Evolutionary conservation across 1,140 invertebrate species (phyloP).

Genomic region (Neodiprion lecontei): DNA sequence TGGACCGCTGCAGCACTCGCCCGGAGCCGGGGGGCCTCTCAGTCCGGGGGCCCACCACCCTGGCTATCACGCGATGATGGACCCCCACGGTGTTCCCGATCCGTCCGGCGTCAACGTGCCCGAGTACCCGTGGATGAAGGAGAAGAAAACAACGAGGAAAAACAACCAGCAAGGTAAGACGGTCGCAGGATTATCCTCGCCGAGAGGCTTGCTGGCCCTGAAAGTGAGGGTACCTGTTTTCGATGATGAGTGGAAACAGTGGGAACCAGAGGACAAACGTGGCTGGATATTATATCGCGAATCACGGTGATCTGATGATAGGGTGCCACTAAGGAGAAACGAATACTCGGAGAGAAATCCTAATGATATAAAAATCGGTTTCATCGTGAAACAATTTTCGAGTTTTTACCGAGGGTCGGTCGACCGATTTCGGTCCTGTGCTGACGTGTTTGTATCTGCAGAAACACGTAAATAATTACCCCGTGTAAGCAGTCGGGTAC

Average conservation of each 20-base stretch:
- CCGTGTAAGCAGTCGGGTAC: neutral
- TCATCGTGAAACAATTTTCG: neutral
- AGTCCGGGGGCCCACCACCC: conserved; percentile 66
- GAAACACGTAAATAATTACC: neutral
- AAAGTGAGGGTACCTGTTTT: too few species aligned
- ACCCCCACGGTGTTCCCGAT: conserved; percentile 67
- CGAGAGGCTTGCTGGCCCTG: too few species aligned
- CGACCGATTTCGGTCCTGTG: too few species aligned
- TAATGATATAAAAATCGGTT: conserved; percentile 2
- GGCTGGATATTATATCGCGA: too few species aligned
- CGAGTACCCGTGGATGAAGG: conserved; percentile 97
- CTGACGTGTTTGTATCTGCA: too few species aligned
- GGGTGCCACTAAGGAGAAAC: too few species aligned
- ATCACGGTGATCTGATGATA: too few species aligned
- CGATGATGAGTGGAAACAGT: too few species aligned
- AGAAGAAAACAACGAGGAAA: conserved; percentile 94
- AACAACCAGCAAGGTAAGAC: conserved; percentile 84
- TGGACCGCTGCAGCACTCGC: conserved; percentile 63
- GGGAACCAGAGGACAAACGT: too few species aligned
- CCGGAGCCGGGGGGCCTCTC: conserved; percentile 63
- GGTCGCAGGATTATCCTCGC: conserved; percentile 15
- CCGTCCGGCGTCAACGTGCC: conserved; percentile 79
- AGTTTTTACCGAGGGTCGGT: too few species aligned
- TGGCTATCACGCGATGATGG: conserved; percentile 58
- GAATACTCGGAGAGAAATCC: neutral